A percentile compares a stretch with the other conserved stretches of the same genome.
phyloP scores from a whole-genome alignment of 2,888 invertebrate genomes.

The Branchipolynoe longqiensis region DNA sequence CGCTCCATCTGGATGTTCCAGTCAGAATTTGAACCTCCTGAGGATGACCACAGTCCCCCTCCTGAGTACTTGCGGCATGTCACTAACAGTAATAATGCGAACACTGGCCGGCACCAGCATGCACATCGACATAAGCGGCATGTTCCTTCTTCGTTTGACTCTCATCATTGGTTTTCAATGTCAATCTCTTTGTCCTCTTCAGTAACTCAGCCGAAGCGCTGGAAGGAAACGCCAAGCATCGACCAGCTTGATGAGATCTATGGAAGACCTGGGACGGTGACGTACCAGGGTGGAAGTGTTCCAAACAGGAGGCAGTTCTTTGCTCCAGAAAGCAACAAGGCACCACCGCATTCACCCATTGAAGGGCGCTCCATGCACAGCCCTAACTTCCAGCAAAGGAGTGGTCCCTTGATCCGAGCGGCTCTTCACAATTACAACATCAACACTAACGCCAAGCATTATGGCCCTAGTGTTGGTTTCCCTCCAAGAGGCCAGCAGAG shows the following conservation, averaged over 20 bases:
- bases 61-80: constrained; percentile 48
- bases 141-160: not conserved
- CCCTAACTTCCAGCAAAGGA: not conserved
- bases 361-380: constrained; percentile 7
- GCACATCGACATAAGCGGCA: constrained; percentile 6
- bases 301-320: not conserved
- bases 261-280: not conserved
- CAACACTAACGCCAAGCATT: not conserved
- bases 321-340: not conserved
- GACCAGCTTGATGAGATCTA: not conserved
- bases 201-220: not conserved
- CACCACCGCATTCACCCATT: not conserved
- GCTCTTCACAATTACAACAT: not conserved
- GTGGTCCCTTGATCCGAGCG: not conserved
- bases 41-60: constrained; percentile 51
- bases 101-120: not conserved
- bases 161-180: constrained; percentile 11
- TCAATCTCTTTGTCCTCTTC: not conserved
- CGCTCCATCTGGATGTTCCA: constrained; percentile 52
- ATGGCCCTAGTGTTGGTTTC: not conserved
- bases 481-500: not conserved
- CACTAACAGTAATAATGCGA: not conserved
- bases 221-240: not conserved
- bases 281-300: not conserved
- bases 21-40: constrained; percentile 53